These are phyloP conservation scores for Emydoidea blandingii DNA, from an alignment of 2,797 vertebrate genomes.

Conservation along the genomic window DNA sequence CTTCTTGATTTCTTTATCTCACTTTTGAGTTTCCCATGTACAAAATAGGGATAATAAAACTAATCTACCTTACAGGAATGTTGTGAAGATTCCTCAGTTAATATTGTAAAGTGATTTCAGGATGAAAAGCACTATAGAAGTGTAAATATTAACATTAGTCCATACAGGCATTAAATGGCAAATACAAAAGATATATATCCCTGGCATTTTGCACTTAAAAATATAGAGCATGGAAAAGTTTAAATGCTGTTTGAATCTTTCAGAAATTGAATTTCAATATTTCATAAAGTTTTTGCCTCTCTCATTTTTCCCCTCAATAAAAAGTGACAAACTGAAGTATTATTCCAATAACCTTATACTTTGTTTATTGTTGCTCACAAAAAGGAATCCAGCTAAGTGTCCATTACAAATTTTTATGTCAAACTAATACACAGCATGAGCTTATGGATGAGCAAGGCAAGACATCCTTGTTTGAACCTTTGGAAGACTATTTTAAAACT, in stretches of 20 bases:
- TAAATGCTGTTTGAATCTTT: background rate
- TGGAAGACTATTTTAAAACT: background rate
- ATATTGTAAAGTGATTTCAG: background rate
- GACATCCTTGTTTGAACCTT: slow-evolving; percentile 19
- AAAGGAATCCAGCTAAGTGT: slow-evolving; percentile 43
- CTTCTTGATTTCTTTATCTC: background rate
- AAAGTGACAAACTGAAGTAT: slow-evolving; percentile 47
- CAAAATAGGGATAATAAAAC: background rate
- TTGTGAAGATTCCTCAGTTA: background rate
- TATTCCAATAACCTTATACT: slow-evolving; percentile 36
- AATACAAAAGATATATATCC: background rate
- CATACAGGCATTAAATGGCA: background rate
- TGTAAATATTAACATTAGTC: background rate
- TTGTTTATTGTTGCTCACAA: slow-evolving; percentile 37
- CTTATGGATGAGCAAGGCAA: background rate
- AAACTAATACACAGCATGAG: background rate
- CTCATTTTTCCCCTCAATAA: background rate
- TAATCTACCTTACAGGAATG: fast-evolving
- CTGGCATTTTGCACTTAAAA: background rate
- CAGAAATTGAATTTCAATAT: background rate
- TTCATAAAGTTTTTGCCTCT: background rate
- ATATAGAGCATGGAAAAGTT: fast-evolving
- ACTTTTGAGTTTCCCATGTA: background rate
- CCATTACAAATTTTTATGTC: background rate
- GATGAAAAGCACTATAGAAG: background rate